Percentiles rank a stretch among this genome's conserved stretches.
phyloP scores from a whole-genome alignment of 1,140 invertebrate genomes.

The Phocides pigmalion region DNA sequence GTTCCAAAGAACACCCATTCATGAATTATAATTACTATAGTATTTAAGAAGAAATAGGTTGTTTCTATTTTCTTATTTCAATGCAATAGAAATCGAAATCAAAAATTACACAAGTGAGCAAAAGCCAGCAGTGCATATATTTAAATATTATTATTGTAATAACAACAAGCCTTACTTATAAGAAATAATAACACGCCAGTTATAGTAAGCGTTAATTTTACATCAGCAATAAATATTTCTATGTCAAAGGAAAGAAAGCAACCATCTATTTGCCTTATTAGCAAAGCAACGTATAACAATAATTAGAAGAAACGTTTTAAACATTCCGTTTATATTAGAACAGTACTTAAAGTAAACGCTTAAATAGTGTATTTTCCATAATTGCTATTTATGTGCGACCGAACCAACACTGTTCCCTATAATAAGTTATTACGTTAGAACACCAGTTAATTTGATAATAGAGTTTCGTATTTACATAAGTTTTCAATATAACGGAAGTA shows the following conservation, averaged over 20 bases:
- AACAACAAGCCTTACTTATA: not conserved
- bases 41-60: too few species aligned
- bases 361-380: conserved; percentile 21
- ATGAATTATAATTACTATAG: too few species aligned
- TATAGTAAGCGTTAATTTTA: not conserved
- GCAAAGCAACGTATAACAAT: conserved; percentile 11
- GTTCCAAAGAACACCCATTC: too few species aligned
- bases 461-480: too few species aligned
- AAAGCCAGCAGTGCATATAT: too few species aligned
- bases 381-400: not conserved
- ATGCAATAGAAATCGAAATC: too few species aligned
- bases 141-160: not conserved
- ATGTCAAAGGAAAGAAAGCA: conserved; percentile 13
- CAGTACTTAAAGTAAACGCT: conserved; percentile 13
- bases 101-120: too few species aligned
- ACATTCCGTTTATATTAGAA: conserved; percentile 11
- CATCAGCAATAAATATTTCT: conserved; percentile 1
- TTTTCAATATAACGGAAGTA: too few species aligned
- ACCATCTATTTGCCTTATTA: not conserved
- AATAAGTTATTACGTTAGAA: too few species aligned
- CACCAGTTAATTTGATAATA: too few species aligned
- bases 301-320: conserved; percentile 20
- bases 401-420: not conserved
- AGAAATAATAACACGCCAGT: not conserved
- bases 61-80: too few species aligned